Percentiles rank a stretch among this genome's conserved stretches.
These are phyloP conservation scores for Lepus europaeus DNA, from an alignment of 2,113 vertebrate species.

Conservation along the genomic window DNA sequence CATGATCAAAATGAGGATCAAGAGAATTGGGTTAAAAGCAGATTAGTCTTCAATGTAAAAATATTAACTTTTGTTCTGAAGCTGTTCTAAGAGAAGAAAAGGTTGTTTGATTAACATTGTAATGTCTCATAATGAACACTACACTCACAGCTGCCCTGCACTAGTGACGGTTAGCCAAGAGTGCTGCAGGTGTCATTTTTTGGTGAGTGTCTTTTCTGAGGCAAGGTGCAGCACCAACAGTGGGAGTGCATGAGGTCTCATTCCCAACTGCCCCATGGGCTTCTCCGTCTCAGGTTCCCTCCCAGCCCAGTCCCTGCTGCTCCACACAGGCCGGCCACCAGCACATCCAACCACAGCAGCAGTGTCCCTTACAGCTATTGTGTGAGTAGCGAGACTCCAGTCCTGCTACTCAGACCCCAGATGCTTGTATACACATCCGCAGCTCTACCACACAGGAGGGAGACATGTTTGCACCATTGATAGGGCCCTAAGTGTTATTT, in stretches of 20 bases:
- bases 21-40: background rate
- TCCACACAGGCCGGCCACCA: background rate
- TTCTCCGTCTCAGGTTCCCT: fast-evolving
- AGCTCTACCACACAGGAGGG: background rate
- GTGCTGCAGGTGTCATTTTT: fast-evolving
- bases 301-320: fast-evolving
- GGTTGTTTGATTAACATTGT: background rate
- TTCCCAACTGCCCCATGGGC: fast-evolving
- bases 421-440: background rate
- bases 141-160: fast-evolving
- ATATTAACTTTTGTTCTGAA: background rate
- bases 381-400: background rate
- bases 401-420: background rate
- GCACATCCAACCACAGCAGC: background rate
- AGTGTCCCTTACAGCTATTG: background rate
- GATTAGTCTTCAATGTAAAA: background rate
- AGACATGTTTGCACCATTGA: background rate
- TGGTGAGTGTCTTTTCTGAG: background rate
- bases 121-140: background rate
- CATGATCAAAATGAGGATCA: background rate
- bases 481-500: background rate
- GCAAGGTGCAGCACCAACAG: background rate
- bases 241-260: fast-evolving
- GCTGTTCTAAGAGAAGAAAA: background rate
- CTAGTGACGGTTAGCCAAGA: background rate